Conservation (phyloP, 64 coral and sea anemone genomes). For the Pocillopora damicornis region DNA sequence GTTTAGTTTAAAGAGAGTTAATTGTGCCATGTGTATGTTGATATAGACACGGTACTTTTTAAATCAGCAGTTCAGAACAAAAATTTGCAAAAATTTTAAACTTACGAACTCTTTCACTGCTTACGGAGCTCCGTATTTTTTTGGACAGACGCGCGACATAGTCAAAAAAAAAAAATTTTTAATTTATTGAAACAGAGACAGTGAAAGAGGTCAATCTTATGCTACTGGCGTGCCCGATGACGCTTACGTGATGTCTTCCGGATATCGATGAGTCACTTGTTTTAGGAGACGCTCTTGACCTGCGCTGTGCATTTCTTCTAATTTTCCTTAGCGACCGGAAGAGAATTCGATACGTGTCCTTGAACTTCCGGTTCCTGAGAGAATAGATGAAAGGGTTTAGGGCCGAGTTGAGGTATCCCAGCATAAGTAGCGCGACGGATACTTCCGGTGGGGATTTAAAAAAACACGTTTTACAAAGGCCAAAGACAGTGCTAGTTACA, state of each 20-base stretch:
- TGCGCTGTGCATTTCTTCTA: not conserved
- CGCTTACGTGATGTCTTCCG: not conserved
- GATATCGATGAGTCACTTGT: constrained; percentile 1
- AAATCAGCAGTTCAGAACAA: too few species aligned
- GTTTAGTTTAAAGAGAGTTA: too few species aligned
- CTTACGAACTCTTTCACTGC: not conserved
- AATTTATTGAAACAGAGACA: constrained; percentile 14
- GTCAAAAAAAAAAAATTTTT: not conserved
- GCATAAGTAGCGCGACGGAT: constrained; percentile 29
- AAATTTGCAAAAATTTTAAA: too few species aligned
- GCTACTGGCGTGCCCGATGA: not conserved
- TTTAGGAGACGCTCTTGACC: not conserved
- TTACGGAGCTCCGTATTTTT: too few species aligned
- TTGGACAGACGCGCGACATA: not conserved
- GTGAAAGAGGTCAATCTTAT: constrained; percentile 7
- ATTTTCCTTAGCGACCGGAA: constrained; percentile 40
- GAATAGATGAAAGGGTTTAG: constrained; percentile 88
- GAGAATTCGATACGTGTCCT: constrained; percentile 60
- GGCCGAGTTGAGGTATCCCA: constrained; percentile 79
- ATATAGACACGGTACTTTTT: too few species aligned
- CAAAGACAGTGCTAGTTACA: constrained; percentile 32
- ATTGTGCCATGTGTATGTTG: too few species aligned
- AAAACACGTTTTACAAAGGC: constrained; percentile 39
- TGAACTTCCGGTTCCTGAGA: constrained; percentile 78
- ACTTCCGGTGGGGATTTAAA: not conserved